Conservation (phyloP, 2,113 vertebrate species). For the Podocnemis expansa region DNA sequence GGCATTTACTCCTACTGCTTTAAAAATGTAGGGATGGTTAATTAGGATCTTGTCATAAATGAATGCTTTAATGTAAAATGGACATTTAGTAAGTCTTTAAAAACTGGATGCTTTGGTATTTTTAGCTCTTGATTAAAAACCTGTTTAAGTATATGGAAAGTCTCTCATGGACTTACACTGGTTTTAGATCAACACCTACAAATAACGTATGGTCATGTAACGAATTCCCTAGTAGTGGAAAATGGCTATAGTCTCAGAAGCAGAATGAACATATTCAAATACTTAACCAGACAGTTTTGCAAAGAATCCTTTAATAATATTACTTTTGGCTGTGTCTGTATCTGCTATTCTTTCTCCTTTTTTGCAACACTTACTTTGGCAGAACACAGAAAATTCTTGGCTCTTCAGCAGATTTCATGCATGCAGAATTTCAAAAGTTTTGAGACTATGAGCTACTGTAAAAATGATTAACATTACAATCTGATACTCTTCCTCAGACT, state of each 20-base stretch:
- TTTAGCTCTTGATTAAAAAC: neutral
- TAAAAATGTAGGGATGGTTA: neutral
- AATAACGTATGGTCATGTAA: neutral
- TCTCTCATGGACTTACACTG: neutral
- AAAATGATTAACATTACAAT: neutral
- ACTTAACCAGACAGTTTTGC: slow-evolving; percentile 6
- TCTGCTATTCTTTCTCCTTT: slow-evolving; percentile 20
- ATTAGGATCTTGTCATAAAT: neutral
- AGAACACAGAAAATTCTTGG: slow-evolving; percentile 31
- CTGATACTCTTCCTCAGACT: neutral
- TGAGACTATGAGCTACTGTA: neutral
- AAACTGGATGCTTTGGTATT: neutral
- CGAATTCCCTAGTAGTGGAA: neutral
- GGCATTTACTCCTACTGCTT: neutral
- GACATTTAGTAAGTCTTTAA: slow-evolving; percentile 15
- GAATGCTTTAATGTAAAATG: neutral
- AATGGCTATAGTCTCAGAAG: slow-evolving; percentile 5
- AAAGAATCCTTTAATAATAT: slow-evolving; percentile 51
- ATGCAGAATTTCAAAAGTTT: neutral
- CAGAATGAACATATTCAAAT: neutral
- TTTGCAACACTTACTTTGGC: slow-evolving; percentile 41
- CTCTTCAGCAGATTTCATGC: neutral
- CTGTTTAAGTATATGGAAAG: neutral
- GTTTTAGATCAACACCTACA: slow-evolving; percentile 30
- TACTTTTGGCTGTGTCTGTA: slow-evolving; percentile 31